Base-by-base conservation (phyloP, 2,888 invertebrate species). In the Aromia moschata region DNA sequence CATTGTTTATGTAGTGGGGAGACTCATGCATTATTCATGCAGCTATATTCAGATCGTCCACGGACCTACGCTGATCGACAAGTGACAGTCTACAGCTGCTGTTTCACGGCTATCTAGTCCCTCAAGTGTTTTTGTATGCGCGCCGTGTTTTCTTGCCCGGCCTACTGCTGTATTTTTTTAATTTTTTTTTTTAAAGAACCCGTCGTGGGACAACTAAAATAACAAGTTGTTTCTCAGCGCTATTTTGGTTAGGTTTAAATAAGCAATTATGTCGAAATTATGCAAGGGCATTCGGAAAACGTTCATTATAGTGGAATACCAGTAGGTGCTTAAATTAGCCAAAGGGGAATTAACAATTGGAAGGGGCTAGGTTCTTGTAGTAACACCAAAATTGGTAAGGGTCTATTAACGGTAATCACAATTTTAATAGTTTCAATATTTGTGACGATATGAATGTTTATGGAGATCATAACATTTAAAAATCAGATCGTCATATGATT, bases 61-160 rank as follows among this genome's bases (percentile, higher is more conserved):
- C 60, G 75, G 69, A 64, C 68, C 61, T 47, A 40, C 14, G 40
- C 66, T 79, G 79, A 80, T 79, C 77, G 80, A 80, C 80, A 80
- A 80, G 80, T 80, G 80, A 80, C 80, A 79, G 78, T 76, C 70
- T 64, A 76, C 80, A 80, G 80, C 80, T 80, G 80, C 79, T 75
- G 79, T 77, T 79, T 78, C 79, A 77, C 78, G 74, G 74, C 72
- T 71, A 73, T 72, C 67, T 70, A 70, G 72, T 67, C 69, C 68
- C 70, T 77, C 70, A 68, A 78, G 78, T 79, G 79, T 79, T 79
- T 79, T 71, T 56, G 60, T 67, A 68, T 66, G 66, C 67, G 66
- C 64, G 53, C 57, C 66, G 38, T 52, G 16, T 25, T 31, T 52
- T 52, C 52, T 52, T 41, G 59, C 65, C 61, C 53, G 47, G 51